Conservation (phyloP, 2,888 invertebrate genomes). For the Lobophora halterata region DNA sequence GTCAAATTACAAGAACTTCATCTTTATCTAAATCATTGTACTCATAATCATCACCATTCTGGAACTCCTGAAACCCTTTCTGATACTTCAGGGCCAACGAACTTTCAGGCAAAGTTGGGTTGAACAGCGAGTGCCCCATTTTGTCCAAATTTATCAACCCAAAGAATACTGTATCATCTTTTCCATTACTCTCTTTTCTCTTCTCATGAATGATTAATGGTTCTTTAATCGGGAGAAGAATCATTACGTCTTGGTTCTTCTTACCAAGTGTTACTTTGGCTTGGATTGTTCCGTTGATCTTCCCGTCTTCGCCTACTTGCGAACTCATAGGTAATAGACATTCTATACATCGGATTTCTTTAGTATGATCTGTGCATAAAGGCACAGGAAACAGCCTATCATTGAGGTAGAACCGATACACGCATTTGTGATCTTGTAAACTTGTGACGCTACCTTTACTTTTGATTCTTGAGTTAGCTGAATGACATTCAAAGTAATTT, state of each 20-base stretch:
- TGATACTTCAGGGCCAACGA: constrained; percentile 70
- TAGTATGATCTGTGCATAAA: constrained; percentile 62
- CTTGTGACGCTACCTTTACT: constrained; percentile 42
- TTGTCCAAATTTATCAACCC: constrained; percentile 60
- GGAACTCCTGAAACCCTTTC: constrained; percentile 58
- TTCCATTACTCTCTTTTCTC: constrained; percentile 22
- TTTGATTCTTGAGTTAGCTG: constrained; percentile 60
- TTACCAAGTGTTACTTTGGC: constrained; percentile 60
- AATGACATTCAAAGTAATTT: constrained; percentile 83
- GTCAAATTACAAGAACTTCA: constrained; percentile 55
- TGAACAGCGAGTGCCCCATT: constrained; percentile 56
- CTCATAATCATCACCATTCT: constrained; percentile 33
- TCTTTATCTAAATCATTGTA: constrained; percentile 46
- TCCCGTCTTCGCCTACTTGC: constrained; percentile 29
- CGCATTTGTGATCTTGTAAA: constrained; percentile 67
- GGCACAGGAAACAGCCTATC: constrained; percentile 80
- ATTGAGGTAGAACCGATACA: constrained; percentile 79
- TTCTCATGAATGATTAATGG: constrained; percentile 53
- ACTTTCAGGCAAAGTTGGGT: constrained; percentile 48
- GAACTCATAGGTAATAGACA: constrained; percentile 67
- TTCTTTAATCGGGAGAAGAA: constrained; percentile 62
- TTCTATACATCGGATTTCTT: constrained; percentile 71
- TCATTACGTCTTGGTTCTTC: constrained; percentile 52
- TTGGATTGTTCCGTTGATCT: constrained; percentile 66
- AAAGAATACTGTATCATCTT: constrained; percentile 57